phyloP scores from a whole-genome alignment of 2,113 vertebrate species.

The Cariama cristata region DNA sequence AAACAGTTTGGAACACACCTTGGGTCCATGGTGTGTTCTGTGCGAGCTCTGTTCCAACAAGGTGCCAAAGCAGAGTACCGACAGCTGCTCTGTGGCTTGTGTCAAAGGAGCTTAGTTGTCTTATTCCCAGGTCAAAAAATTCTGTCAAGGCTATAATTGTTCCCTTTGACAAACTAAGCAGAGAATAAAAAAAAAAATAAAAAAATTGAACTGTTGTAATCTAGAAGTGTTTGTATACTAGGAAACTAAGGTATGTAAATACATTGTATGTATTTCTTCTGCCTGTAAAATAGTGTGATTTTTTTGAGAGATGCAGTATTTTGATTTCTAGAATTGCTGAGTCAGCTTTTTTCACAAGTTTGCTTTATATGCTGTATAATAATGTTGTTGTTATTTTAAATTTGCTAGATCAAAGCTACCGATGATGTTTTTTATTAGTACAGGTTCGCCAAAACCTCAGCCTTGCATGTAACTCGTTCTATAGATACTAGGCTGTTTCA shows the following conservation, averaged over 20 bases:
- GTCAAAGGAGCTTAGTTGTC: not conserved
- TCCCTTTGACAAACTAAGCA: not conserved
- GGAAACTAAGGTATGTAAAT: not conserved
- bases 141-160: not conserved
- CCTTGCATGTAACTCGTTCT: not conserved
- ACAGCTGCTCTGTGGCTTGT: not conserved
- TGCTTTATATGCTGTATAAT: not conserved
- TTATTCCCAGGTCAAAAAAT: not conserved
- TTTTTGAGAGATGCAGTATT: not conserved
- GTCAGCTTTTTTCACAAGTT: not conserved
- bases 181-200: not conserved
- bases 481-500: not conserved
- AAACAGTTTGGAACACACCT: not conserved
- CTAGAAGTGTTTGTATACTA: not conserved
- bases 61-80: not conserved
- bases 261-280: not conserved
- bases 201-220: not conserved
- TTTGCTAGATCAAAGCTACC: not conserved
- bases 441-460: not conserved
- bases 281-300: not conserved
- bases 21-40: not conserved
- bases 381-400: not conserved
- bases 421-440: not conserved
- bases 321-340: not conserved
- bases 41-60: not conserved